Evolutionary conservation across 2,113 vertebrate genomes (phyloP).

Genomic region (Spea multiplicata): DNA sequence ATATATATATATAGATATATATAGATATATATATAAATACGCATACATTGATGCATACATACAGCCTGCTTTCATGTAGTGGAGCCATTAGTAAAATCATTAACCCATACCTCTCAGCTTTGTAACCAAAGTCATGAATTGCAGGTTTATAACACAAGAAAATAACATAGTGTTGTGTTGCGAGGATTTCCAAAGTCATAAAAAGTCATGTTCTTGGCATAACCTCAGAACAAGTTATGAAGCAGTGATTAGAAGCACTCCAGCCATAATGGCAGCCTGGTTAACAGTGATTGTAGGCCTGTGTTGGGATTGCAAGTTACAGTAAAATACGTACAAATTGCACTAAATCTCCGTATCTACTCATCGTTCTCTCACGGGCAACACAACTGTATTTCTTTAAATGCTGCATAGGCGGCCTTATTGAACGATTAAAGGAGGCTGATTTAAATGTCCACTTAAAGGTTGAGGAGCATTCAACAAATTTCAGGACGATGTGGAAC

Average conservation of each 20-base stretch:
- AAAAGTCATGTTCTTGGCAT: constrained; percentile 54
- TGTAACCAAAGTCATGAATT: constrained; percentile 19
- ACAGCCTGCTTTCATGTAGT: neutral
- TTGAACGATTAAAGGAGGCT: too few species aligned
- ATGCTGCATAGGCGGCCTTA: too few species aligned
- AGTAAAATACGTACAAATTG: constrained; percentile 65
- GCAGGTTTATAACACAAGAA: constrained; percentile 43
- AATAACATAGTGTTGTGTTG: constrained; percentile 45
- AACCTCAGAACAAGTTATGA: constrained; percentile 40
- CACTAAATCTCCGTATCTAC: constrained; percentile 10
- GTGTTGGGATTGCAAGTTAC: constrained; percentile 69
- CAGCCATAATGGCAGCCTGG: constrained; percentile 61
- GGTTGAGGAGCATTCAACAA: too few species aligned
- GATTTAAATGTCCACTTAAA: too few species aligned
- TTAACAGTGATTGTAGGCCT: constrained; percentile 63
- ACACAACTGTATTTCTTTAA: too few species aligned
- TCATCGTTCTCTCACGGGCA: too few species aligned
- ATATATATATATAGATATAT: too few species aligned
- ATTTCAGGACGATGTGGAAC: too few species aligned
- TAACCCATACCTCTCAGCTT: constrained; percentile 9
- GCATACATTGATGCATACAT: too few species aligned
- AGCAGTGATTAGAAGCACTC: constrained; percentile 60
- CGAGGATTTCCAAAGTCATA: constrained; percentile 52
- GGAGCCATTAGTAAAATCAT: neutral
- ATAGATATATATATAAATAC: too few species aligned